These are phyloP conservation scores for Sapajus apella DNA, from an alignment of 2,113 vertebrate genomes.

Conservation along the genomic window DNA sequence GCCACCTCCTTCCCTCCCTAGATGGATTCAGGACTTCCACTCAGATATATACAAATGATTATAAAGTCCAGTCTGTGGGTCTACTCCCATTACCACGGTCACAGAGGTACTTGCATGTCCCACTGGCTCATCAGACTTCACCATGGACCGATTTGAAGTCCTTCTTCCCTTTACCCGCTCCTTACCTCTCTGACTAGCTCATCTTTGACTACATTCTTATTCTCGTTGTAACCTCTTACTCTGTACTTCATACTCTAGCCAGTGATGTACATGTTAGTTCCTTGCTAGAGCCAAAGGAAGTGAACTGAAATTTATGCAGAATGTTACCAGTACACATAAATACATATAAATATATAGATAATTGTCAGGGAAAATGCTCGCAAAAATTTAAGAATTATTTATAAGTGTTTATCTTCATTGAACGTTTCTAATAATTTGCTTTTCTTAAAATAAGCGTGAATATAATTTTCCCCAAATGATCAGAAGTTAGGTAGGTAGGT, in stretches of 20 bases:
- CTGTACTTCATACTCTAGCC: not conserved
- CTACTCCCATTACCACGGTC: not conserved
- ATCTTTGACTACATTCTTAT: not conserved
- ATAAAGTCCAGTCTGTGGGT: not conserved
- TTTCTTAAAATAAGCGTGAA: not conserved
- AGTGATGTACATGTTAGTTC: not conserved
- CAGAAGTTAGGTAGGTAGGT: not conserved
- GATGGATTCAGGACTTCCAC: not conserved
- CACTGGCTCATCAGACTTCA: not conserved
- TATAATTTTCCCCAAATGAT: not conserved
- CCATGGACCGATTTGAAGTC: not conserved
- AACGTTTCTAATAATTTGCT: not conserved
- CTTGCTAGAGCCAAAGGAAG: not conserved
- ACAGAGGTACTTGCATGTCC: not conserved
- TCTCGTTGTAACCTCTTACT: not conserved
- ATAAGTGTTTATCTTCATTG: not conserved
- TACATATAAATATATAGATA: not conserved
- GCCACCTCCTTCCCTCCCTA: not conserved
- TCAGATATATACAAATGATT: not conserved
- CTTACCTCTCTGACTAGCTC: not conserved
- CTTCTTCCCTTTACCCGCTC: not conserved
- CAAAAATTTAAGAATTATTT: not conserved
- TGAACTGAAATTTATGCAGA: not conserved
- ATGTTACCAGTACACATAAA: not conserved
- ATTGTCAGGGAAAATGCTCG: not conserved